phyloP scores from a whole-genome alignment of 2,797 vertebrate species.

The Poecilia velifera region DNA sequence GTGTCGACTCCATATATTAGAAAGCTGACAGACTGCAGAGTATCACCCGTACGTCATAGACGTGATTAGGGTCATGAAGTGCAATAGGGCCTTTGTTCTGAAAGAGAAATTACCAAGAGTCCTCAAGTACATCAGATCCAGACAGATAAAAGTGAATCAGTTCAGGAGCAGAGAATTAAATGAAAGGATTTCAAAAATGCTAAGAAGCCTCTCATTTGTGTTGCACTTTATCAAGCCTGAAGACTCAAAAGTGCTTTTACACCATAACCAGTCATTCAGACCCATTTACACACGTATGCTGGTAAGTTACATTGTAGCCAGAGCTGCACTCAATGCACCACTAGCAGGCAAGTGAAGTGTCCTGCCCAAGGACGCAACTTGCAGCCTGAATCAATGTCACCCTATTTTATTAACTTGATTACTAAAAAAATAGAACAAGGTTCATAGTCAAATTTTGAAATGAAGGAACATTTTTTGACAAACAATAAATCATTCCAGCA shows the following conservation, averaged over 20 bases:
- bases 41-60: conserved; percentile 22
- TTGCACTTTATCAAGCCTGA: background rate
- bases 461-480: background rate
- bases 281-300: background rate
- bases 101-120: conserved; percentile 21
- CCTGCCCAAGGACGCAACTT: no score
- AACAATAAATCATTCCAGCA: background rate
- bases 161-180: conserved; percentile 13
- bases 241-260: background rate
- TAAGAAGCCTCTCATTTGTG: background rate
- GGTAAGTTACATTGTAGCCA: background rate
- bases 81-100: conserved; percentile 5
- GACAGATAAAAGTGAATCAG: conserved; percentile 38
- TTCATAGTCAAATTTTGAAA: background rate
- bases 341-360: background rate
- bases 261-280: background rate
- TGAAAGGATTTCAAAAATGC: conserved; percentile 6
- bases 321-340: background rate
- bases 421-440: background rate
- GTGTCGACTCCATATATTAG: conserved; percentile 21
- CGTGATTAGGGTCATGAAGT: conserved; percentile 25
- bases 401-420: background rate
- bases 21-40: conserved; percentile 16
- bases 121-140: conserved; percentile 22
- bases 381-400: background rate